phyloP scores from a whole-genome alignment of 2,888 invertebrate genomes.

The Drosophila pullipes region DNA sequence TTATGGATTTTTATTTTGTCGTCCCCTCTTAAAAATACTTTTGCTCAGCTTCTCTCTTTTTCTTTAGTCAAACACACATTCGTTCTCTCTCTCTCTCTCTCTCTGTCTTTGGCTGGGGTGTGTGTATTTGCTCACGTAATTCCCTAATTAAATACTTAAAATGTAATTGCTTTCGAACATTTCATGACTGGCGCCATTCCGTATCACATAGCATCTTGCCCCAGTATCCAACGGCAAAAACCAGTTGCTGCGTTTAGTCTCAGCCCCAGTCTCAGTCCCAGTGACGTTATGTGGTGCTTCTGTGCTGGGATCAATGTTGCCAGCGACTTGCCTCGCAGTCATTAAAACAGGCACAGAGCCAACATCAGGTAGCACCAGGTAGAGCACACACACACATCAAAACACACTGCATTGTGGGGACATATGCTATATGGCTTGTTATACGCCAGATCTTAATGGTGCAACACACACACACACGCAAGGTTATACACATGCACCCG shows the following conservation, averaged over 20 bases:
- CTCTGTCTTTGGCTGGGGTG: constrained; percentile 4
- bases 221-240: not conserved
- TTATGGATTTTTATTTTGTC: constrained; percentile 60
- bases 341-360: constrained; percentile 61
- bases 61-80: not conserved
- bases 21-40: not conserved
- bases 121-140: constrained; percentile 73
- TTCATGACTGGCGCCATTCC: constrained; percentile 42
- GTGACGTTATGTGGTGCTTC: constrained; percentile 22
- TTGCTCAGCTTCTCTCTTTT: not conserved
- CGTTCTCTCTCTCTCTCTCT: not conserved
- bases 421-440: constrained; percentile 50
- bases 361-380: constrained; percentile 12
- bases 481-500: not conserved
- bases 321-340: constrained; percentile 44
- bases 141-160: constrained; percentile 81
- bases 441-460: constrained; percentile 44
- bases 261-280: constrained; percentile 2
- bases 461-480: not conserved
- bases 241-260: constrained; percentile 19
- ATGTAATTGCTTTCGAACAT: constrained; percentile 81
- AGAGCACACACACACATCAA: constrained; percentile 19
- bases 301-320: constrained; percentile 18
- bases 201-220: not conserved
- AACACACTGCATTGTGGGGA: constrained; percentile 3